Evolutionary conservation across 1,140 invertebrate species (phyloP), one percentile per base, ranked within the genome.

Genomic region (Samia ricini): DNA sequence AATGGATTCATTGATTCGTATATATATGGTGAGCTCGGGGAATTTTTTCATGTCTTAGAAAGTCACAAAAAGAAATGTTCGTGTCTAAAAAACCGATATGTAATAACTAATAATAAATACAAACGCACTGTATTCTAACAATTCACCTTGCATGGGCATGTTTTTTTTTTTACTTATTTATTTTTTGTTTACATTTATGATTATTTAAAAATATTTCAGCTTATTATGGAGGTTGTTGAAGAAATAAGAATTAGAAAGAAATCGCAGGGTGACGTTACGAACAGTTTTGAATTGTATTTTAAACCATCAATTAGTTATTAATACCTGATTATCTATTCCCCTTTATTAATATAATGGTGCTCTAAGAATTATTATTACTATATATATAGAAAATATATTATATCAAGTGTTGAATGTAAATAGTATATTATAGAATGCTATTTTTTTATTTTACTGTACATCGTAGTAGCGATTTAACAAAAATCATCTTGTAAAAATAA

Each of bases 161-260:
- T 55, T 48, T 12, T 61, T 54, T 48, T 22, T 54, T 59, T 8
- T 6, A 52, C 22, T 58, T 61, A 23, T 26, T 61, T 61, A 26
- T 19, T 56, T 64, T 66, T n/a, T 51, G 50, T 33, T 59, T 56
- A 51, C 49, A 63, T 65, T 63, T 36, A 62, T 64, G 56, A 23
- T 15, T 52, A 22, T 76, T 81, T 85, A 76, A 60, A 69, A 79
- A 77, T 48, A 82, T 90, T 90, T 90, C 88, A 90, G 88, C 85
- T 87, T 62, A 90, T 90, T 66, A 90, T 90, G 88, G 88, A 90
- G 76, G 88, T 90, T 84, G 85, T 90, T 68, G 88, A 90, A 85
- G 88, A 90, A 71, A 90, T 90, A 83, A 80, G 85, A 82, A 88
- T 88, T 85, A 84, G 84, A 76, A 88, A 90, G 71, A 90, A 87